phyloP scores from a whole-genome alignment of 2,113 vertebrate genomes.

The Procavia capensis region DNA sequence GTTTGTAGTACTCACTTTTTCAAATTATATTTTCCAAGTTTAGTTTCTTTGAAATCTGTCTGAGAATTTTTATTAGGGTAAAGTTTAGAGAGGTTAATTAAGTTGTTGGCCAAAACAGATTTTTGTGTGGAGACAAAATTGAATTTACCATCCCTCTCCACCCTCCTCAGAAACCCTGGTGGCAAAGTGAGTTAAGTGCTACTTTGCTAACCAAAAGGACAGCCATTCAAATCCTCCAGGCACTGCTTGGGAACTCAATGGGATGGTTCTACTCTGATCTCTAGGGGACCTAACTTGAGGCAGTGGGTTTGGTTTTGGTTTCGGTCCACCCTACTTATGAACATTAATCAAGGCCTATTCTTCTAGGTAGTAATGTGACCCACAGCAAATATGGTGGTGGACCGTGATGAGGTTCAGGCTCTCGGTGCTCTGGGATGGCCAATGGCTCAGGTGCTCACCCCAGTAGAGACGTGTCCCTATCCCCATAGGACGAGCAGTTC shows the following conservation, averaged over 20 bases:
- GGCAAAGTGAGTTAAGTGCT: no score
- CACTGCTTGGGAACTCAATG: no score
- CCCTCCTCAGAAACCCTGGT: no score
- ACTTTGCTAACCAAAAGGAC: no score
- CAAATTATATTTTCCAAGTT: background rate
- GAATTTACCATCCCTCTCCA: background rate
- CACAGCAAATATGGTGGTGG: background rate
- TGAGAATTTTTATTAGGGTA: background rate
- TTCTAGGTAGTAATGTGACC: background rate
- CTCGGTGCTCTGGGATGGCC: background rate
- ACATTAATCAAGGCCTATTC: background rate
- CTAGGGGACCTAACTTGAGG: no score
- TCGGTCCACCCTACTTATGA: background rate
- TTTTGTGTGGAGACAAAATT: background rate
- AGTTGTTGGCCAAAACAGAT: background rate
- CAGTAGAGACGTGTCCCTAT: background rate
- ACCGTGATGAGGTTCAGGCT: background rate
- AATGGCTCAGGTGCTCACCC: background rate
- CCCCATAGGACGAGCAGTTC: background rate
- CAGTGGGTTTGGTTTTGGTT: no score
- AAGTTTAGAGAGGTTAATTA: background rate
- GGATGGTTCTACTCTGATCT: no score
- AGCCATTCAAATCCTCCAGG: no score
- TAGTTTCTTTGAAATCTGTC: background rate
- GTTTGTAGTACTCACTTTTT: background rate